Evolutionary conservation across 1,140 invertebrate genomes (phyloP).

Genomic region (Cotesia glomerata): DNA sequence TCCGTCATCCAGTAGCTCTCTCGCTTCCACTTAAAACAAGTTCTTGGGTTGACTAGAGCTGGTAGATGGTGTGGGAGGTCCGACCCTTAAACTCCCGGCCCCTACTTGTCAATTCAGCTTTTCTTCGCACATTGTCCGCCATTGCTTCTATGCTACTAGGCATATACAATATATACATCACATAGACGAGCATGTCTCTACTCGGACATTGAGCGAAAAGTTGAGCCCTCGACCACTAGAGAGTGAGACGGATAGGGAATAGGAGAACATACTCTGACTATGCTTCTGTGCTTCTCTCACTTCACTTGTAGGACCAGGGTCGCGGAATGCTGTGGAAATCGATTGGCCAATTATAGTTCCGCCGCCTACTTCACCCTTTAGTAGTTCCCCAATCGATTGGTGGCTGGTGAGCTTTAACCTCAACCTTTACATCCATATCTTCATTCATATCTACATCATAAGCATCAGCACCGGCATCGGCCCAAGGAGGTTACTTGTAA

Average conservation of each 20-base stretch:
- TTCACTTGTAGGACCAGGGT: background rate
- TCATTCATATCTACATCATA: too few relatives aligned
- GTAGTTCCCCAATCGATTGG: background rate
- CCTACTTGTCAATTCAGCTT: too few relatives aligned
- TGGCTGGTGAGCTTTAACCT: too few relatives aligned
- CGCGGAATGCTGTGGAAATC: conserved; percentile 20
- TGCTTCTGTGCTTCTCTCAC: background rate
- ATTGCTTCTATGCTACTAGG: too few relatives aligned
- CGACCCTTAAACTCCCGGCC: background rate
- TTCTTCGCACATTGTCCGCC: too few relatives aligned
- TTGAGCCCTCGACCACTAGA: conserved; percentile 24
- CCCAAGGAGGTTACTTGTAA: background rate
- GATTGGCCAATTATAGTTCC: conserved; percentile 26
- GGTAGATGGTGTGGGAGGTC: background rate
- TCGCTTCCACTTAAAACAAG: background rate
- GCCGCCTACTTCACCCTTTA: conserved; percentile 2
- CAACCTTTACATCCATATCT: background rate
- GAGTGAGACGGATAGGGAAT: background rate
- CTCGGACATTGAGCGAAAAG: conserved; percentile 22
- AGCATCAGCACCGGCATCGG: too few relatives aligned
- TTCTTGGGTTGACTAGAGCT: background rate
- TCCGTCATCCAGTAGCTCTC: conserved; percentile 49
- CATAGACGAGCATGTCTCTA: background rate
- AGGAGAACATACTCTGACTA: background rate
- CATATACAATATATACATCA: too few relatives aligned